These are phyloP conservation scores for Triops cancriformis DNA, from an alignment of 1,140 invertebrate species.

Conservation along the genomic window DNA sequence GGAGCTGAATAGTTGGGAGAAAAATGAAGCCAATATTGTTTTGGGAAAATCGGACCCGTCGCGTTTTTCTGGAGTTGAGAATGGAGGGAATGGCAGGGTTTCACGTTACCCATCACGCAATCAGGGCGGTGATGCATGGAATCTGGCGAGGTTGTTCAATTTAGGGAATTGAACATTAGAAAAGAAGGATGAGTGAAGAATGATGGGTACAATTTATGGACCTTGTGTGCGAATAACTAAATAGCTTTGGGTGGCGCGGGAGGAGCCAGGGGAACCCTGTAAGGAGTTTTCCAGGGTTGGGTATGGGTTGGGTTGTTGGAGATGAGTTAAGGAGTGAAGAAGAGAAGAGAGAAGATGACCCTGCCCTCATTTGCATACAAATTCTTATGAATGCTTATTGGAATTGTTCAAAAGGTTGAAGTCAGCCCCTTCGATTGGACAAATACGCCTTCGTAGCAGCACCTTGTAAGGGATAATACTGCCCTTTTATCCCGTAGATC, in stretches of 20 bases:
- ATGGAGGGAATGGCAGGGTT: neutral
- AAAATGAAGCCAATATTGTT: neutral
- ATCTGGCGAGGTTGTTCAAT: neutral
- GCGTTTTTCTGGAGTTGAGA: neutral
- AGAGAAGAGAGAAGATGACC: neutral
- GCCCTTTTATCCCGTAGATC: too few species aligned
- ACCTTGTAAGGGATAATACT: too few species aligned
- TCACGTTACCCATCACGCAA: neutral
- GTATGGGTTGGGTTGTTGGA: neutral
- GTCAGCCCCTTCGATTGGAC: too few species aligned
- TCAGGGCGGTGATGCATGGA: neutral
- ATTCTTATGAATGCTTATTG: neutral
- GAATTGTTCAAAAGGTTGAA: too few species aligned
- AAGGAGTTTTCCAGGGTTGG: neutral
- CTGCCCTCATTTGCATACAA: neutral
- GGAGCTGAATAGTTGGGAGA: neutral
- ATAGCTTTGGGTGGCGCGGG: neutral
- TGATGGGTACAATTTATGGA: neutral
- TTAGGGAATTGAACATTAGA: neutral
- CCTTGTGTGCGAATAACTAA: slow-evolving; percentile 3
- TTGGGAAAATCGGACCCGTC: neutral
- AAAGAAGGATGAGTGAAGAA: neutral
- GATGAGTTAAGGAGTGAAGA: neutral
- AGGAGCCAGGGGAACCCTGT: neutral
- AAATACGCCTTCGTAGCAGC: neutral